These are phyloP conservation scores for Muscidifurax raptorellus DNA, from an alignment of 1,140 invertebrate genomes.

Conservation along the genomic window DNA sequence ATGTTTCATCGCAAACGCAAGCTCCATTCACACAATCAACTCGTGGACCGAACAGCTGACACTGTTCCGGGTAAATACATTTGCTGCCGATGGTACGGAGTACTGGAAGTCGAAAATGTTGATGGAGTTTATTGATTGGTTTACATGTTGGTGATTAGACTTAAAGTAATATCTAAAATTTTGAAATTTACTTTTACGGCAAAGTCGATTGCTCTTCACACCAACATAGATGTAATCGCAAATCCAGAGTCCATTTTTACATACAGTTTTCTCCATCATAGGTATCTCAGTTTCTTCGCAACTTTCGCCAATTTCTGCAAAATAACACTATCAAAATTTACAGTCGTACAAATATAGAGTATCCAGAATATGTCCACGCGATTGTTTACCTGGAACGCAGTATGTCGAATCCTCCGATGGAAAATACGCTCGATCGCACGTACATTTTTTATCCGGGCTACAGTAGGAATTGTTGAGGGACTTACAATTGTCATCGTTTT, in stretches of 20 bases:
- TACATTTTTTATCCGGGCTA: slow-evolving; percentile 47
- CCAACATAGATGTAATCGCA: slow-evolving; percentile 53
- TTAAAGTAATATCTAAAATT: too few relatives aligned
- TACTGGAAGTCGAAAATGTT: slow-evolving; percentile 33
- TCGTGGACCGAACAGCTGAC: slow-evolving; percentile 61
- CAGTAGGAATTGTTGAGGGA: slow-evolving; percentile 51
- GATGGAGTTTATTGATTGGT: too few relatives aligned
- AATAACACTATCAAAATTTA: not conserved
- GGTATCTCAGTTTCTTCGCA: slow-evolving; percentile 43
- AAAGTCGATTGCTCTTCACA: slow-evolving; percentile 55
- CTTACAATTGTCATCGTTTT: slow-evolving; percentile 48
- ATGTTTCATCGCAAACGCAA: slow-evolving; percentile 59
- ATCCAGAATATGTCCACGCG: not conserved
- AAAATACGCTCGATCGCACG: slow-evolving; percentile 50
- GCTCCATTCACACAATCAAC: slow-evolving; percentile 51
- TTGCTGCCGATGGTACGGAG: slow-evolving; percentile 36
- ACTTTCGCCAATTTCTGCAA: slow-evolving; percentile 60
- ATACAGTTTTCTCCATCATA: slow-evolving; percentile 53
- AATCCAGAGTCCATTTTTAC: slow-evolving; percentile 55
- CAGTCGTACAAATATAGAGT: not conserved
- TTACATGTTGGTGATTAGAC: too few relatives aligned
- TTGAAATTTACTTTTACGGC: slow-evolving; percentile 57
- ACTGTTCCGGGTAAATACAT: slow-evolving; percentile 58
- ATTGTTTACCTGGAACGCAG: slow-evolving; percentile 18
- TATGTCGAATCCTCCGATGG: not conserved